These are phyloP conservation scores for Grammomys dolichurus DNA, from an alignment of 2,113 vertebrate genomes.

Conservation along the genomic window DNA sequence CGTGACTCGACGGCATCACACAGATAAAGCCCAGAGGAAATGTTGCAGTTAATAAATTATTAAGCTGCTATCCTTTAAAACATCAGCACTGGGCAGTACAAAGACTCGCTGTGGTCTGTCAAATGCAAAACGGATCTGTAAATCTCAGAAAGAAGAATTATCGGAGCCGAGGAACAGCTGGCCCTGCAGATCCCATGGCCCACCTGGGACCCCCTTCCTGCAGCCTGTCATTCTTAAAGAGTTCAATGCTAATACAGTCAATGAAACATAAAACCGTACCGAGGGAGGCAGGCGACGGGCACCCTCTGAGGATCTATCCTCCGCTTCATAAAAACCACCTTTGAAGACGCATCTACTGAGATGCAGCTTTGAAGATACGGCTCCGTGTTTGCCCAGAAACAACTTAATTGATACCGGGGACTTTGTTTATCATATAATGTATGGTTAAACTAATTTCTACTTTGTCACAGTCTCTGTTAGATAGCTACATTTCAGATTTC, in stretches of 20 bases:
- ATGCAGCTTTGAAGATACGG: constrained; percentile 67
- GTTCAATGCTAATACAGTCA: constrained; percentile 84
- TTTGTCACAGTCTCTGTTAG: constrained; percentile 51
- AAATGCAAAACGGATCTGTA: constrained; percentile 83
- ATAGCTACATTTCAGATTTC: constrained; percentile 67
- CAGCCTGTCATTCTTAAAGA: constrained; percentile 79
- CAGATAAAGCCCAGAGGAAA: constrained; percentile 85
- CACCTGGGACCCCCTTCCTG: constrained; percentile 85
- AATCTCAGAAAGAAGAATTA: constrained; percentile 83
- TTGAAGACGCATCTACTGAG: constrained; percentile 73
- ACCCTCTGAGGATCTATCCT: constrained; percentile 80
- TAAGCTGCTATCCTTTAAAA: constrained; percentile 80
- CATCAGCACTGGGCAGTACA: constrained; percentile 82
- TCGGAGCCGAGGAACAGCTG: constrained; percentile 84
- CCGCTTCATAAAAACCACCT: constrained; percentile 80
- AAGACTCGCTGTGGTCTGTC: constrained; percentile 82
- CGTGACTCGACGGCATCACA: constrained; percentile 80
- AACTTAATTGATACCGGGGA: constrained; percentile 47
- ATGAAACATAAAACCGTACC: constrained; percentile 84
- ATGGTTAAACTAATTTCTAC: background rate
- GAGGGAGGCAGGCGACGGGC: constrained; percentile 75
- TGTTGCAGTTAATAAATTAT: constrained; percentile 86
- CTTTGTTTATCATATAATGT: constrained; percentile 60
- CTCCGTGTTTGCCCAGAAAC: constrained; percentile 68
- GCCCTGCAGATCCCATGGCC: constrained; percentile 80